A percentile compares a stretch with the other conserved stretches of the same genome.
Evolutionary conservation across 2,113 vertebrate species (phyloP).

Genomic region (Thamnophis sirtalis): DNA sequence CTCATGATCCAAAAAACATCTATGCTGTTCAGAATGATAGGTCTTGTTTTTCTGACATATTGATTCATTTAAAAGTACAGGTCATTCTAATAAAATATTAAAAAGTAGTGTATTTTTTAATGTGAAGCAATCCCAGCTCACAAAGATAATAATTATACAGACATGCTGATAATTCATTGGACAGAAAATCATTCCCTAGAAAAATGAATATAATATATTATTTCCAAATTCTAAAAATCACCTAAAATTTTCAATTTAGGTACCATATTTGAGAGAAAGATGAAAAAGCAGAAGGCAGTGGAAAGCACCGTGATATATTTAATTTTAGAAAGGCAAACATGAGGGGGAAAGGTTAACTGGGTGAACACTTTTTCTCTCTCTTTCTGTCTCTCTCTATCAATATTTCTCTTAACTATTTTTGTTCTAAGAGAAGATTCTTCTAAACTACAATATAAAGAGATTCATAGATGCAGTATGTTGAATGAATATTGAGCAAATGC

Average conservation of each 20-base stretch:
- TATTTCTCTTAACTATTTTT: neutral
- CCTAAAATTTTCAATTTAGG: neutral
- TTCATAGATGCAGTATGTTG: neutral
- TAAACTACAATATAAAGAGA: neutral
- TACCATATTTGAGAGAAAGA: neutral
- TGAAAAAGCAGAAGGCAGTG: neutral
- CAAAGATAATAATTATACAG: neutral
- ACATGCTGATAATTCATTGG: conserved; percentile 8
- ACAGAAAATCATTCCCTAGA: neutral
- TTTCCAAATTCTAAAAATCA: neutral
- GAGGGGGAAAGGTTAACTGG: neutral
- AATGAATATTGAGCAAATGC: neutral
- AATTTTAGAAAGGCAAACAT: neutral
- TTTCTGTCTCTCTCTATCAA: neutral
- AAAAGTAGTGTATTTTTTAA: conserved; percentile 11
- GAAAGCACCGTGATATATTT: neutral
- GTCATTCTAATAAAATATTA: conserved; percentile 1
- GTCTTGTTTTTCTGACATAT: conserved; percentile 16
- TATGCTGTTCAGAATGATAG: neutral
- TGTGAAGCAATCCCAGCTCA: neutral
- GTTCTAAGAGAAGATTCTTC: neutral
- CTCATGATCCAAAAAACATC: neutral
- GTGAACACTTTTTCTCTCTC: neutral
- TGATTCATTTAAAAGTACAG: conserved; percentile 11
- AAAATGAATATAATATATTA: neutral